These are phyloP conservation scores for Datnioides undecimradiatus DNA, from an alignment of 2,113 vertebrate species.

Conservation along the genomic window DNA sequence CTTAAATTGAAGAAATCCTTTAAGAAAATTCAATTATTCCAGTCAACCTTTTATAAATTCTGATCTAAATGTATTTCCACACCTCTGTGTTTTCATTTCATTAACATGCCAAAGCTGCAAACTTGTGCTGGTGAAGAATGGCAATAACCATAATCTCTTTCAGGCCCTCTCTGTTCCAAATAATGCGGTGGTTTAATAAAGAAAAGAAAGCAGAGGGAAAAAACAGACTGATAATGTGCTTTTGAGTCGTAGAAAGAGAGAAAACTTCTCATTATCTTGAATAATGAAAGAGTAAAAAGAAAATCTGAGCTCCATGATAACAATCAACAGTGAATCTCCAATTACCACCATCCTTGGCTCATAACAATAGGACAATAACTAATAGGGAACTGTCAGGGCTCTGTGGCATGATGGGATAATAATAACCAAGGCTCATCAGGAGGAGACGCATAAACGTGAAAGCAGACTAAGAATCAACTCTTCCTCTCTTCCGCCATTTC, in stretches of 20 bases:
- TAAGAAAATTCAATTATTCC: background rate
- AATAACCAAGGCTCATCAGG: conserved; percentile 54
- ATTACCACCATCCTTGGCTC: conserved; percentile 67
- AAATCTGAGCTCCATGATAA: conserved; percentile 54
- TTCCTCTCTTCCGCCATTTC: background rate
- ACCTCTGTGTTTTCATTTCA: conserved; percentile 13
- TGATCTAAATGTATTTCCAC: conserved; percentile 1
- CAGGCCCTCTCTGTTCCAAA: conserved; percentile 17
- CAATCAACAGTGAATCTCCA: conserved; percentile 72
- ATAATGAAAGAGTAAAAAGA: conserved; percentile 64
- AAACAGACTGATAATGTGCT: conserved; percentile 42
- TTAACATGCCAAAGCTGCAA: background rate
- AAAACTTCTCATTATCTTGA: conserved; percentile 65
- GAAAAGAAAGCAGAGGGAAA: conserved; percentile 19
- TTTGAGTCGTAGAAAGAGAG: conserved; percentile 22
- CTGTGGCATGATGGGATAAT: conserved; percentile 60
- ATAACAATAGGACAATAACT: conserved; percentile 69
- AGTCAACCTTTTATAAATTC: background rate
- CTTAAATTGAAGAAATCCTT: background rate
- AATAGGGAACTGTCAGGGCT: conserved; percentile 64
- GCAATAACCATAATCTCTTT: conserved; percentile 17
- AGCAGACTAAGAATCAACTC: conserved; percentile 19
- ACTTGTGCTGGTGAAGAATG: conserved; percentile 8
- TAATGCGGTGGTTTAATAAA: conserved; percentile 45
- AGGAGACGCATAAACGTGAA: conserved; percentile 41